phyloP scores from a whole-genome alignment of 2,113 vertebrate species.

The Picathartes gymnocephalus region DNA sequence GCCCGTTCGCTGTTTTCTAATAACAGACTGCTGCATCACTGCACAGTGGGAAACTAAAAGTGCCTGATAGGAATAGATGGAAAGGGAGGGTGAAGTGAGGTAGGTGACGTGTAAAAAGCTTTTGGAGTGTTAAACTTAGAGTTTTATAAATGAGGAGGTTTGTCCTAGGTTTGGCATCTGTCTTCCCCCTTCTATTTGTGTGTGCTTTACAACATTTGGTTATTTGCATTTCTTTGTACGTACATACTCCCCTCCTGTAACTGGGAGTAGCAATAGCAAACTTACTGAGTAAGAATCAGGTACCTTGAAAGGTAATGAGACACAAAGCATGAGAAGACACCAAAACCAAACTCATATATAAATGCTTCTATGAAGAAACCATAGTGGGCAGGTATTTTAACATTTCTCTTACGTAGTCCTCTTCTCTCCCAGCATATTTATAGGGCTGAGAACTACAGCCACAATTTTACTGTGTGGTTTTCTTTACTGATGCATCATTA shows the following conservation, averaged over 20 bases:
- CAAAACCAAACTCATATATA: neutral
- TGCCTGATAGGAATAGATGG: neutral
- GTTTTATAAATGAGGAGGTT: neutral
- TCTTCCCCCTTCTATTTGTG: neutral
- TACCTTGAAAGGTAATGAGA: neutral
- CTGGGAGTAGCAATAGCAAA: neutral
- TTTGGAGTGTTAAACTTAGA: neutral
- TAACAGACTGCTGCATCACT: constrained; percentile 1
- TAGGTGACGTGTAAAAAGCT: neutral
- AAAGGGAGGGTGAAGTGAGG: neutral
- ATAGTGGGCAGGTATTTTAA: neutral
- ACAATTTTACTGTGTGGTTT: neutral
- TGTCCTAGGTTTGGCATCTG: neutral
- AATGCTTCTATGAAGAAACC: neutral
- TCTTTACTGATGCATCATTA: neutral
- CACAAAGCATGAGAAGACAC: neutral
- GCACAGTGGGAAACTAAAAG: constrained; percentile 24
- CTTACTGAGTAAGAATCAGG: neutral
- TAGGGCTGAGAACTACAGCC: neutral
- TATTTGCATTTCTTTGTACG: neutral
- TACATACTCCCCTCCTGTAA: neutral
- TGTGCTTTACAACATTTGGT: neutral
- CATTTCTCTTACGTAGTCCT: neutral
- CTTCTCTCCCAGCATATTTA: neutral
- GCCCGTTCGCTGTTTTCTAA: constrained; percentile 8